Base-by-base conservation (phyloP, 2,888 invertebrate species). In the Carterocephalus palaemon region DNA sequence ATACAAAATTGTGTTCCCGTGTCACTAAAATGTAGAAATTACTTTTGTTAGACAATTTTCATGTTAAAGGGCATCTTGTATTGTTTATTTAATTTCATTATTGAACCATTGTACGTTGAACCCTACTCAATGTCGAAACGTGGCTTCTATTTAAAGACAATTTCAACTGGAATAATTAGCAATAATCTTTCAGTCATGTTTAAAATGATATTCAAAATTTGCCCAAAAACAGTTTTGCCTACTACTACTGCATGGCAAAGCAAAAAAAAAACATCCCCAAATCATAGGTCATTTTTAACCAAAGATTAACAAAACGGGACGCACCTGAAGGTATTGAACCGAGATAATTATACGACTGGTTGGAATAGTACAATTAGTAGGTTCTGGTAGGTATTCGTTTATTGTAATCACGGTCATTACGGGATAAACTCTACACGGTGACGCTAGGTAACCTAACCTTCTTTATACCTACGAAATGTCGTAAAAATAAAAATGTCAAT, bases 211-310 rank as follows among this genome's bases (percentile, higher is more conserved):
- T n/a, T 6, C 19, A 19, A 19, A 19, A 19, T 6, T 3, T 19
- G 4, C 19, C 19, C 19, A 6, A 19, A 19, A 3, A 4, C 19
- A 19, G 19, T 19, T 19, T 19, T n/a, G n/a, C n/a, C n/a, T n/a
- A 49, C 29, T 15, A 46, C 57, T n/a, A 53, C 58, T 54, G 57
- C 57, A 70, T 74, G 75, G 71, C 70, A 69, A 71, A 68, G 70
- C 70, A 65, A n/a, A n/a, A n/a, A n/a, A n/a, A n/a, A n/a, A n/a
- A n/a, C n/a, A n/a, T n/a, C n/a, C n/a, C n/a, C n/a, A n/a, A n/a
- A n/a, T n/a, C n/a, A n/a, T n/a, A n/a, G 65, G 66, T 65, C 66
- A 67, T 73, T 79, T 76, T 76, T 73, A 74, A 71, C 67, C 64
- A 64, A 64, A 68, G 71, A 71, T 68, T 66, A 72, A 72, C 67